A percentile compares a stretch with the other conserved stretches of the same genome.
phyloP scores from a whole-genome alignment of 2,113 vertebrate species.

The Stomatorhinus ivindoensis region DNA sequence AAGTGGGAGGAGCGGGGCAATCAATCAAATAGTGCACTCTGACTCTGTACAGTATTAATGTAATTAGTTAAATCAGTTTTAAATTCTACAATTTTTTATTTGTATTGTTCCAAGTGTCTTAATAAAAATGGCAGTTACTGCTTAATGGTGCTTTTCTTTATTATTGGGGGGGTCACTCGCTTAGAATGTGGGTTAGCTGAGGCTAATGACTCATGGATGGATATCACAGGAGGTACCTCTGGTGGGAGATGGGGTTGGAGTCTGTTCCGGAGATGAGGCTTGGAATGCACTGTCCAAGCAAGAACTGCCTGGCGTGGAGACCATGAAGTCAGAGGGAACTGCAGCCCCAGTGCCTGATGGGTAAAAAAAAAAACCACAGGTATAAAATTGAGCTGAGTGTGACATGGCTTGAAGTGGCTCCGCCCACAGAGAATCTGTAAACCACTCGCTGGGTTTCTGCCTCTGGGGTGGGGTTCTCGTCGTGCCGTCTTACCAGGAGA shows the following conservation, averaged over 20 bases:
- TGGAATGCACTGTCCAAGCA: conserved; percentile 44
- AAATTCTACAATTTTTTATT: too few relatives aligned
- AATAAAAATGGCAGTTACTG: too few relatives aligned
- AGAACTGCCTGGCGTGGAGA: conserved; percentile 44
- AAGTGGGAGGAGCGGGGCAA: not conserved
- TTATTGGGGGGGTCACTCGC: not conserved
- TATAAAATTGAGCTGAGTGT: not conserved
- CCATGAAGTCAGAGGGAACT: conserved; percentile 40
- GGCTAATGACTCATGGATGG: not conserved
- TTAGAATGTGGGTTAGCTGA: not conserved
- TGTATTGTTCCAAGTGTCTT: too few relatives aligned
- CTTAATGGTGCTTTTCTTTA: too few relatives aligned
- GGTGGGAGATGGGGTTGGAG: conserved; percentile 26
- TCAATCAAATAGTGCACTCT: not conserved
- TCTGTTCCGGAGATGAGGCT: conserved; percentile 24
- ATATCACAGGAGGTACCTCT: conserved; percentile 30
- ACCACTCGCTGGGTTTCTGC: not conserved
- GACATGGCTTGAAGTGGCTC: not conserved
- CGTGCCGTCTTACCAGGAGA: conserved; percentile 49
- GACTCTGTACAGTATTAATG: too few relatives aligned
- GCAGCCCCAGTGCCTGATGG: conserved; percentile 42
- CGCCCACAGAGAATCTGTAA: not conserved
- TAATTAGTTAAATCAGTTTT: too few relatives aligned
- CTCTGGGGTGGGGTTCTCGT: not conserved
- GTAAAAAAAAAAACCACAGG: not conserved